Conservation (phyloP, 2,113 vertebrate species). For the Varanus salvator region DNA sequence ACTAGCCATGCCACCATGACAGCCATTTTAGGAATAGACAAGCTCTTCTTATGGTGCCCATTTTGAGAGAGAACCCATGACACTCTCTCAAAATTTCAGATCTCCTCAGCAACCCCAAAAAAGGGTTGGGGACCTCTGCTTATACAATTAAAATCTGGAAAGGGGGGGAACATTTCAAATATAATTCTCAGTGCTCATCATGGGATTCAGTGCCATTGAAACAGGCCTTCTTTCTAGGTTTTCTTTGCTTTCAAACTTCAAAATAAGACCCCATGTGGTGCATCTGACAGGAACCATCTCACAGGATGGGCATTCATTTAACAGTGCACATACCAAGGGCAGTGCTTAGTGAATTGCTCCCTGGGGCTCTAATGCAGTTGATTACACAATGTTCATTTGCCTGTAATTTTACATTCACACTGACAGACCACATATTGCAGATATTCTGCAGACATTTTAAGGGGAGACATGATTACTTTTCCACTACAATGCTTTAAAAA, state of each 20-base stretch:
- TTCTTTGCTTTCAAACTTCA: neutral
- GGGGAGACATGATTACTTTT: neutral
- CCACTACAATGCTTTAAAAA: neutral
- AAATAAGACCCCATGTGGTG: conserved; percentile 30
- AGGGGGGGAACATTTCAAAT: conserved; percentile 26
- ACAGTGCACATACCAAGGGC: neutral
- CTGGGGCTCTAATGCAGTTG: conserved; percentile 29
- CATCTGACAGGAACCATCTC: conserved; percentile 12
- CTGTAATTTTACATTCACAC: neutral
- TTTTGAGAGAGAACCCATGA: too few species aligned
- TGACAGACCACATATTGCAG: neutral
- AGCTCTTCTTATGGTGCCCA: too few species aligned
- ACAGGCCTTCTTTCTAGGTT: conserved; percentile 30
- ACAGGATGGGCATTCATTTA: neutral
- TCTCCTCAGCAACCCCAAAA: too few species aligned
- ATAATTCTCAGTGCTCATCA: conserved; percentile 24
- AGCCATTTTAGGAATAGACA: too few species aligned
- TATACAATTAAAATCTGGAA: conserved; percentile 14
- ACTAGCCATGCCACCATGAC: too few species aligned
- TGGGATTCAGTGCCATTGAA: conserved; percentile 39
- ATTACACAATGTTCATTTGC: conserved; percentile 1
- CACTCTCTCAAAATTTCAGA: too few species aligned
- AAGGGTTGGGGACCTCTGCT: neutral
- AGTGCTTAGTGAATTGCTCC: conserved; percentile 9
- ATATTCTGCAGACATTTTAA: neutral